Base-by-base conservation (phyloP, 2,888 invertebrate species). In the Hololepta plana region DNA sequence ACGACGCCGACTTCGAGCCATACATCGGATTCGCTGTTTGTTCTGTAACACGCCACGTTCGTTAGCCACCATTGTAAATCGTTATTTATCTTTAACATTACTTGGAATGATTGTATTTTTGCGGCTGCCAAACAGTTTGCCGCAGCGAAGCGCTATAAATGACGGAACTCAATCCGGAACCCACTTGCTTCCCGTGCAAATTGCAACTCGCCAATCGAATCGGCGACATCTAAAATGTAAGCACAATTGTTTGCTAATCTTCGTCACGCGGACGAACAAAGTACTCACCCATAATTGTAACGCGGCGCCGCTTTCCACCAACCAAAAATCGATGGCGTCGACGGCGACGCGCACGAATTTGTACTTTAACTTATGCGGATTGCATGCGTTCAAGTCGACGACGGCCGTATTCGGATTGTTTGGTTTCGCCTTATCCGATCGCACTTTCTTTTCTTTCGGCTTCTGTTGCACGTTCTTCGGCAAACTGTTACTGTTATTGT, bases 1-100 rank as follows among this genome's bases (percentile, higher is more conserved):
- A 88, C 64, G 4, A 81, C 80, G 1, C 90, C 91, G 1, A 88
- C 87, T 48, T 93, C 90, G 3, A 95, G 64, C 93, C 93, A 95
- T 38, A 74, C 64, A 37, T 84, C 80, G 33, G 62, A 49, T 28
- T 51, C 54, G 33, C 62, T 60, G 7, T 47, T 8, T 12, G 24
- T 28, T 15, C 3, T 20, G 16, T n/a, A n/a, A n/a, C n/a, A n/a
- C n/a, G n/a, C n/a, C n/a, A n/a, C n/a, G n/a, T n/a, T n/a, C n/a
- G n/a, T n/a, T n/a, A n/a, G n/a, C n/a, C n/a, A n/a, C n/a, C n/a
- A n/a, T n/a, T n/a, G n/a, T 3, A 24, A 17, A 7, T 17, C 3
- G 9, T 16, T 25, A 15, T 24, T 17, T 15, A 15, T 9, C 7
- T 11, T 6, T 26, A 26, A 11, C 28, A 42, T 41, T 41, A 53